Base-by-base conservation (phyloP, 2,113 vertebrate species). In the Pantherophis guttatus region DNA sequence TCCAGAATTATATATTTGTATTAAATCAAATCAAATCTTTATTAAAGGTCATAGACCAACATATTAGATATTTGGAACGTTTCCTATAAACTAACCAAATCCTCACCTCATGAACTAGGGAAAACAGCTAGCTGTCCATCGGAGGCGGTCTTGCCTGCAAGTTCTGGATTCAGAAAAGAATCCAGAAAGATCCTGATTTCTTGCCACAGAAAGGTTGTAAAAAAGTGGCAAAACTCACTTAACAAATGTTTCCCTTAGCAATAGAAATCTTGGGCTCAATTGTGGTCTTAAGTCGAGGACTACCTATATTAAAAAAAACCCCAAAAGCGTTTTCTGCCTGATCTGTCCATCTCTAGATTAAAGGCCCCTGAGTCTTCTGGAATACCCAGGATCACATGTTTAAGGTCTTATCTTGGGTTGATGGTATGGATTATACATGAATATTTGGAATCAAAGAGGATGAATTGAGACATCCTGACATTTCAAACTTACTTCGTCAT, bases 401-500 rank as follows among this genome's bases (percentile, higher is more conserved):
- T 59, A 54, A 58, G 39, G 54, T 52, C 65, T 93, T 23, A 39
- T 50, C 52, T n/a, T 0, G 2, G 55, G 12, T 89, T 86, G 54
- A 58, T 54, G 48, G 44, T 86, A 87, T 26, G 17, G 19, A 7
- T 94, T 93, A 33, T 55, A 58, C 21, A 44, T 10, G 88, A 89
- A 55, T 86, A 92, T 70, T 48, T 87, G 87, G 75, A 86, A 26
- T 0, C 62, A 58, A 93, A 90, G 57, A 70, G 93, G 93, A 88
- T 26, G 88, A 93, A 93, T 55, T 48, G 75, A 91, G 89, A 48
- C 26, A 24, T 44, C 21, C 3, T 89, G 44, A 55, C 0, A 8
- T 88, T 86, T 90, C 62, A 91, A 90, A 92, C 59, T 86, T 86
- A 90, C 21, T 57, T 89, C 26, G 50, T 89, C 85, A 52, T 70